These are phyloP conservation scores for Bombus ignitus DNA, from an alignment of 1,140 invertebrate species.

Conservation along the genomic window DNA sequence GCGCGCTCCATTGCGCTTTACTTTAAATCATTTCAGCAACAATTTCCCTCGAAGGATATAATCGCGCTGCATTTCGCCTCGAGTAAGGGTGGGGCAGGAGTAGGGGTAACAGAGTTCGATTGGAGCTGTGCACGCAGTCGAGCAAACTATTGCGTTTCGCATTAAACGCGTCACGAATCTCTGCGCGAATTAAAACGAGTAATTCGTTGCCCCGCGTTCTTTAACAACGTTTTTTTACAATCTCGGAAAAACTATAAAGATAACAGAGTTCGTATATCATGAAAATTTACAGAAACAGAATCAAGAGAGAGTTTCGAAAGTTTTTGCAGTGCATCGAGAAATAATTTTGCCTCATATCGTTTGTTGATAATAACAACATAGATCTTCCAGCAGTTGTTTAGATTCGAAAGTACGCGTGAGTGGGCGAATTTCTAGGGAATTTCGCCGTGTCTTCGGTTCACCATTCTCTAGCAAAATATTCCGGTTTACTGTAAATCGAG, in stretches of 20 bases:
- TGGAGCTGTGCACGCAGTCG: slow-evolving; percentile 17
- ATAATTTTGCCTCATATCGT: neutral
- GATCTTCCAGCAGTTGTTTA: neutral
- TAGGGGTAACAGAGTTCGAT: slow-evolving; percentile 12
- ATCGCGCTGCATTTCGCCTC: slow-evolving; percentile 25
- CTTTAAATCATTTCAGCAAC: slow-evolving; percentile 52
- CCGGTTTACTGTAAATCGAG: slow-evolving; percentile 30
- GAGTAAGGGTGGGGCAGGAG: neutral
- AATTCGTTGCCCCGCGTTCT: neutral
- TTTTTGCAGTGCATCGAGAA: neutral
- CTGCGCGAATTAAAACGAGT: neutral
- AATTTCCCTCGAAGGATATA: slow-evolving; percentile 42
- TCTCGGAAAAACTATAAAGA: neutral
- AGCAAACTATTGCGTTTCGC: slow-evolving; percentile 32
- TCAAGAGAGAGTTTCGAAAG: too few species aligned
- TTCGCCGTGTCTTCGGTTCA: neutral
- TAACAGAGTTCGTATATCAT: neutral
- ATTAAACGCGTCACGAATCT: slow-evolving; percentile 37
- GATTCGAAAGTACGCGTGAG: neutral
- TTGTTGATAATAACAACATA: neutral
- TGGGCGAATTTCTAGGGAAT: neutral
- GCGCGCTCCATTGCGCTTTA: slow-evolving; percentile 42
- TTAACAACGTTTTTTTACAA: neutral
- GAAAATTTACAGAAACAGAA: too few species aligned
- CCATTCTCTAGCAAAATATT: slow-evolving; percentile 20